A percentile compares a stretch with the other conserved stretches of the same genome.
These are phyloP conservation scores for Achlya flavicornis DNA, from an alignment of 2,888 invertebrate genomes.

Conservation along the genomic window DNA sequence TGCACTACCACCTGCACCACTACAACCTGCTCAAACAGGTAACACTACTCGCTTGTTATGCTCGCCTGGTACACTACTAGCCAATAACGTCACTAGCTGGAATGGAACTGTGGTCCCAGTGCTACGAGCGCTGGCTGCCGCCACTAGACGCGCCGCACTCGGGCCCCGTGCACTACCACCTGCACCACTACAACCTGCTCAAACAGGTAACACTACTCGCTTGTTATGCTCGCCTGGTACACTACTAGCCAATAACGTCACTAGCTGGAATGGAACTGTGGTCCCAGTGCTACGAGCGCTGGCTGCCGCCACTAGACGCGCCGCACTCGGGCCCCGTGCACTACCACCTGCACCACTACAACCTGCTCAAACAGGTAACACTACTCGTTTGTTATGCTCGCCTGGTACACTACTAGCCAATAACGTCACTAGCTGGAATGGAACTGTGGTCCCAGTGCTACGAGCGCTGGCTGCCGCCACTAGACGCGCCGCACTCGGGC, in stretches of 20 bases:
- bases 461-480: constrained; percentile 93
- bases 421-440: constrained; percentile 82
- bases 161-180: constrained; percentile 83
- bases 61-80: too few species aligned
- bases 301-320: constrained; percentile 93
- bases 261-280: constrained; percentile 89
- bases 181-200: constrained; percentile 12
- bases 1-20: constrained; percentile 65
- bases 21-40: constrained; percentile 13
- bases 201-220: constrained; percentile 9
- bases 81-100: constrained; percentile 83
- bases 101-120: constrained; percentile 92
- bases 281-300: constrained; percentile 95
- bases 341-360: constrained; percentile 36
- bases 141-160: constrained; percentile 90
- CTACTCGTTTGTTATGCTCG: not conserved
- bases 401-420: too few species aligned
- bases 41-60: not conserved
- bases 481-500: constrained; percentile 90
- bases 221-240: not conserved
- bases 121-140: constrained; percentile 95
- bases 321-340: constrained; percentile 87
- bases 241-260: constrained; percentile 79
- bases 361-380: constrained; percentile 12
- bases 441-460: constrained; percentile 95